Conservation (phyloP, 2,113 vertebrate genomes). For the Corynorhinus townsendii region DNA sequence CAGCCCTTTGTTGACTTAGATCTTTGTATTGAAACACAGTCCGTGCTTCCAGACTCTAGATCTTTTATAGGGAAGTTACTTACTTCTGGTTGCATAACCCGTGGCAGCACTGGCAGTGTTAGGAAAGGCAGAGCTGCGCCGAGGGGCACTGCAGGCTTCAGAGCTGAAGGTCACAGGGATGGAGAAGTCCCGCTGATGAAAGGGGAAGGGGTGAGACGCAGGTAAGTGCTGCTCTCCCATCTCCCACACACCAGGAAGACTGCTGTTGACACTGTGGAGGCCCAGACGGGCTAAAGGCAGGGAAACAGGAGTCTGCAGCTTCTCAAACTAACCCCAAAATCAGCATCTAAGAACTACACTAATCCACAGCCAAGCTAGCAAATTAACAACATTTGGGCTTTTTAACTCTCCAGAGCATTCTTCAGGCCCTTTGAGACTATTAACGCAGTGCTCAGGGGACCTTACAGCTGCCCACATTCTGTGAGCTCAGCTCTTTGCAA, state of each 20-base stretch:
- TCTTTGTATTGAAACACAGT: slow-evolving; percentile 45
- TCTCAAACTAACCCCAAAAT: not conserved
- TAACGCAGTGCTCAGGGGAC: not conserved
- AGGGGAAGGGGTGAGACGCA: not conserved
- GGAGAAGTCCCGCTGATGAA: not conserved
- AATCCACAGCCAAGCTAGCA: not conserved
- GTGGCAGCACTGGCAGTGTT: not conserved
- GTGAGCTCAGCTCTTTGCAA: not conserved
- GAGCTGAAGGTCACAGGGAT: not conserved
- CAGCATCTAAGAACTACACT: not conserved
- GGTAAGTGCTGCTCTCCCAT: not conserved
- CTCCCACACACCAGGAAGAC: not conserved
- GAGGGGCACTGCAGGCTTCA: not conserved
- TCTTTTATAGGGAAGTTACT: not conserved
- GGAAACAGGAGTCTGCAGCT: not conserved
- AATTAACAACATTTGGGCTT: not conserved
- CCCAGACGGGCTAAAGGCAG: not conserved
- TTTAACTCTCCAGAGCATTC: not conserved
- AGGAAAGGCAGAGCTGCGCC: not conserved
- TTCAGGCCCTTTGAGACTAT: not conserved
- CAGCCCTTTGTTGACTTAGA: not conserved
- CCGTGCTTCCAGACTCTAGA: slow-evolving; percentile 39
- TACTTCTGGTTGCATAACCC: not conserved
- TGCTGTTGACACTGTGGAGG: not conserved
- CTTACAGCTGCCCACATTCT: not conserved